phyloP scores from a whole-genome alignment of 2,888 invertebrate genomes.

The Tigriopus californicus region DNA sequence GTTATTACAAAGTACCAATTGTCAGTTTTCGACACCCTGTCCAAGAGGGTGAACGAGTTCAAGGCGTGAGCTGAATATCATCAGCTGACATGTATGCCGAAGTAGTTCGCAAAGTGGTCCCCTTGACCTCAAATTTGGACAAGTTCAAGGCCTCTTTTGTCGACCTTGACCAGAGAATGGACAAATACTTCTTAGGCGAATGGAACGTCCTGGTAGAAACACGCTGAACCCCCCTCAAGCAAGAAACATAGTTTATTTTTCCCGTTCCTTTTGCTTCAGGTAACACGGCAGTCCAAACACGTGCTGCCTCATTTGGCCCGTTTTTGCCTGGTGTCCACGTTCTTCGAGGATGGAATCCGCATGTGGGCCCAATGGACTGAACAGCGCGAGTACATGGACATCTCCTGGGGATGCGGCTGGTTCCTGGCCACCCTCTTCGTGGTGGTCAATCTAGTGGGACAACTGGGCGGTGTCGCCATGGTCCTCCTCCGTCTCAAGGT shows the following conservation, averaged over 20 bases:
- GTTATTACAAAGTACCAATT: too few relatives aligned
- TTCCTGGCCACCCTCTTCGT: constrained; percentile 88
- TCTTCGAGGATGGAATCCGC: constrained; percentile 92
- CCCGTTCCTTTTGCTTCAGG: constrained; percentile 36
- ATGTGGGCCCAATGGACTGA: constrained; percentile 99
- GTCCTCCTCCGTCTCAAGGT: constrained; percentile 81
- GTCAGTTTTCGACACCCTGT: too few relatives aligned
- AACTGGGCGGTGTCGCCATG: constrained; percentile 89
- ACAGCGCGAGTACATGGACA: constrained; percentile 84
- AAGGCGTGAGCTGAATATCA: too few relatives aligned
- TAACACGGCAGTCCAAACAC: constrained; percentile 74
- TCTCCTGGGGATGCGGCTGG: constrained; percentile 89
- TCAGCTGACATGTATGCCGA: too few relatives aligned
- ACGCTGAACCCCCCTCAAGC: too few relatives aligned
- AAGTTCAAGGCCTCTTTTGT: too few relatives aligned
- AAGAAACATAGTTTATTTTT: too few relatives aligned
- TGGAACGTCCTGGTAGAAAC: not conserved
- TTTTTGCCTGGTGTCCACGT: constrained; percentile 91
- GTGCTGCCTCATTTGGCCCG: constrained; percentile 87
- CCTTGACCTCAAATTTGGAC: too few relatives aligned
- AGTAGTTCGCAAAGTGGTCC: too few relatives aligned
- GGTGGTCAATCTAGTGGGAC: constrained; percentile 80
- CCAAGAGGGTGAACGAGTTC: too few relatives aligned
- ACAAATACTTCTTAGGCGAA: not conserved
- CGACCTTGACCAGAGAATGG: too few relatives aligned